Conservation (phyloP, 92 coral and sea anemone species). For the Zoanthus solanderi region DNA sequence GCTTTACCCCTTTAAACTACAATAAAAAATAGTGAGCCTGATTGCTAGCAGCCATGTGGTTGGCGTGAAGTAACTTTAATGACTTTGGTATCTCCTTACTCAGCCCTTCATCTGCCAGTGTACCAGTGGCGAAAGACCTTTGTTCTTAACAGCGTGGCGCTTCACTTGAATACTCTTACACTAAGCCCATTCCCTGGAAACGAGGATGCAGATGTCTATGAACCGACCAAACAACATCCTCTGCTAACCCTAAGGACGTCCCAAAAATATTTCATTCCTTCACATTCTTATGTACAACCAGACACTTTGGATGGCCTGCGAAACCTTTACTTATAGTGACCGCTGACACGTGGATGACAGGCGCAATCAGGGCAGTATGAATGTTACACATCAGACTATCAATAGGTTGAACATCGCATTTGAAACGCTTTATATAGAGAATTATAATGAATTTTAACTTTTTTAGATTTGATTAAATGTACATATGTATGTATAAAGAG, state of each 20-base stretch:
- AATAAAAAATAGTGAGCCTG: no score
- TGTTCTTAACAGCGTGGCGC: slow-evolving; percentile 83
- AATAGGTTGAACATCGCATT: no score
- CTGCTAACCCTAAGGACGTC: slow-evolving; percentile 89
- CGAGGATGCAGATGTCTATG: slow-evolving; percentile 80
- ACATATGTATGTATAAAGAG: no score
- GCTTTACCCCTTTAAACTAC: no score
- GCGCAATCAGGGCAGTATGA: not conserved
- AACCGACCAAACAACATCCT: slow-evolving; percentile 79
- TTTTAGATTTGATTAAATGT: no score
- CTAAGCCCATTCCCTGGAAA: slow-evolving; percentile 91
- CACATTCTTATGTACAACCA: slow-evolving; percentile 79
- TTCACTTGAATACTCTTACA: slow-evolving; percentile 91
- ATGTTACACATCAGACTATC: not conserved
- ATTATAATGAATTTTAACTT: no score
- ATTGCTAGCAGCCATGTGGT: no score
- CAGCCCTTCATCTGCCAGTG: slow-evolving; percentile 86
- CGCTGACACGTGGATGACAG: not conserved
- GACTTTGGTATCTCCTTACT: not conserved
- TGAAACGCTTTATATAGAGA: no score
- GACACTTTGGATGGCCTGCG: slow-evolving; percentile 19
- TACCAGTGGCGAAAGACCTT: slow-evolving; percentile 77
- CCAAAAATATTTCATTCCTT: slow-evolving; percentile 94
- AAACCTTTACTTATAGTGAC: slow-evolving; percentile 10
- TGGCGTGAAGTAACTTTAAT: not conserved